Percentiles rank a stretch among this genome's conserved stretches.
Conservation (phyloP, 1,140 invertebrate genomes). For the Cyclina sinensis region DNA sequence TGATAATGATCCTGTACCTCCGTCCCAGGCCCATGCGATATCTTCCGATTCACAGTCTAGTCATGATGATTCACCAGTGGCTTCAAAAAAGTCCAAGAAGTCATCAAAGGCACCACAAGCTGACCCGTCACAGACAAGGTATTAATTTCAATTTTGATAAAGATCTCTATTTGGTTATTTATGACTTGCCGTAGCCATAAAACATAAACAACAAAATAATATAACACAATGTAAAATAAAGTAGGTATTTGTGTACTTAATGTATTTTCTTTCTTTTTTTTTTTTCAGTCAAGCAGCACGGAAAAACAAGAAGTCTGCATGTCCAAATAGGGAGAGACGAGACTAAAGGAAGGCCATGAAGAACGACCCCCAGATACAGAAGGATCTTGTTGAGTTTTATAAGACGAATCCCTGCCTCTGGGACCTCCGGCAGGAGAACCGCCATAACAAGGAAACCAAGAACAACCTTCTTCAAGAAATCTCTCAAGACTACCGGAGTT, state of each 20-base stretch:
- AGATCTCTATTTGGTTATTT: conserved; percentile 17
- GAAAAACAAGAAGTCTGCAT: conserved; percentile 21
- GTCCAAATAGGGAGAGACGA: conserved; percentile 38
- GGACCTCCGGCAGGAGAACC: neutral
- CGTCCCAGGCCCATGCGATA: conserved; percentile 34
- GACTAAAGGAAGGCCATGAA: conserved; percentile 45
- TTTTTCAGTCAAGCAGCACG: conserved; percentile 10
- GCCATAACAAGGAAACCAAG: neutral
- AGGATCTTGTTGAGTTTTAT: conserved; percentile 6
- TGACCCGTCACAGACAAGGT: conserved; percentile 51
- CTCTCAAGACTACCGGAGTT: conserved; percentile 11
- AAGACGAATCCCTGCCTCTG: neutral
- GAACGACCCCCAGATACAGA: conserved; percentile 46
- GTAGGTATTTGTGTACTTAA: neutral
- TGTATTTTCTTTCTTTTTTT: conserved; percentile 13
- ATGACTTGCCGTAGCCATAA: conserved; percentile 19
- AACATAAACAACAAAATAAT: neutral
- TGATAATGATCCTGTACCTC: conserved; percentile 40
- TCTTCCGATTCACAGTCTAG: conserved; percentile 2
- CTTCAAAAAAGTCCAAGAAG: conserved; percentile 42
- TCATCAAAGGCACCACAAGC: conserved; percentile 37
- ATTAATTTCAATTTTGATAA: conserved; percentile 45
- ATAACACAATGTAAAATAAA: neutral
- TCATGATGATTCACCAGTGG: conserved; percentile 37
- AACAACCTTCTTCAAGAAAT: conserved; percentile 8